Conservation (phyloP, 2,797 vertebrate genomes). For the Pipistrellus pygmaeus region DNA sequence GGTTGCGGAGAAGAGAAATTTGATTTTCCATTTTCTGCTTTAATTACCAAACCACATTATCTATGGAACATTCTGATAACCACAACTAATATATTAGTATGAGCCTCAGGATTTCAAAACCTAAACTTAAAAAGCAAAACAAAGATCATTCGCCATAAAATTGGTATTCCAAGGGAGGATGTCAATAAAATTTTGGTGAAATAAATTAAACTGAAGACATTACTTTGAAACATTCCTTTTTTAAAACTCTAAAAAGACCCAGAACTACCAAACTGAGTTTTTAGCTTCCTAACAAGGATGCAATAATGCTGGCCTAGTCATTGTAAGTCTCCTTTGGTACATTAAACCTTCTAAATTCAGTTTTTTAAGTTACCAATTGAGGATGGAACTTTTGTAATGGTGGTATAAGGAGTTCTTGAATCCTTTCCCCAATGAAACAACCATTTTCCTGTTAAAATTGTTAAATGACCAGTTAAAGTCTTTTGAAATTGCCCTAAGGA, state of each 20-base stretch:
- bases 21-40: conserved; percentile 47
- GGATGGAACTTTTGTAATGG: background rate
- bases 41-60: conserved; percentile 62
- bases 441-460: conserved; percentile 40
- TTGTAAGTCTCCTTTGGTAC: background rate
- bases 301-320: conserved; percentile 10
- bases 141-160: conserved; percentile 56
- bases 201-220: conserved; percentile 45
- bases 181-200: conserved; percentile 67
- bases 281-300: background rate
- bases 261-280: conserved; percentile 49
- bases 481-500: background rate
- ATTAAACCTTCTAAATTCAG: conserved; percentile 41
- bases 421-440: conserved; percentile 5
- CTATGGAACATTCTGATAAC: conserved; percentile 48
- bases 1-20: background rate
- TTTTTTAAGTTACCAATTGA: conserved; percentile 39
- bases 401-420: conserved; percentile 11
- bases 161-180: conserved; percentile 36
- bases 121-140: conserved; percentile 57
- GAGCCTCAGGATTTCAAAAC: conserved; percentile 42
- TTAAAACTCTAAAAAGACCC: background rate
- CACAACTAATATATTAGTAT: conserved; percentile 40
- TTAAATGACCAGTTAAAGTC: conserved; percentile 31
- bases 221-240: conserved; percentile 17